These are phyloP conservation scores for Serrognathus titanus DNA, from an alignment of 2,888 invertebrate species.

Conservation along the genomic window DNA sequence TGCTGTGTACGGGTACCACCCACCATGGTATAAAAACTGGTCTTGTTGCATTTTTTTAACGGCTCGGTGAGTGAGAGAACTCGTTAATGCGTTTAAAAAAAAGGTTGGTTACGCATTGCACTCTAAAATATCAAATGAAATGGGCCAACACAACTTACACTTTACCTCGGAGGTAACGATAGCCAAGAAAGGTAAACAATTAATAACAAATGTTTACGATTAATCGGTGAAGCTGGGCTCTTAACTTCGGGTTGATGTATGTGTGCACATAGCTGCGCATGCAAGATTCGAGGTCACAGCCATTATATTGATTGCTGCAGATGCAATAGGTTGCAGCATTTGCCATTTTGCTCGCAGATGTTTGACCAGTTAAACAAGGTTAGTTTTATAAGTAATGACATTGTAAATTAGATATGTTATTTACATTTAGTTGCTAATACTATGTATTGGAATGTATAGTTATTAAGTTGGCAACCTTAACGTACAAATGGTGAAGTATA, in stretches of 20 bases:
- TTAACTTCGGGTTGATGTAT: neutral
- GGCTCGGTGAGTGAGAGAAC: constrained; percentile 1
- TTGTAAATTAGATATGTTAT: neutral
- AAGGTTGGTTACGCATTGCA: neutral
- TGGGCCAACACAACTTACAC: neutral
- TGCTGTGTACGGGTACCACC: constrained; percentile 21
- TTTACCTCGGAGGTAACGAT: neutral
- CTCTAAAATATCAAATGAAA: constrained; percentile 1
- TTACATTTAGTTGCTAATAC: neutral
- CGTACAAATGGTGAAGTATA: too few species aligned
- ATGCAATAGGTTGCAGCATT: constrained; percentile 29
- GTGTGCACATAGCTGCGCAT: constrained; percentile 12
- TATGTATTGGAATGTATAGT: too few species aligned
- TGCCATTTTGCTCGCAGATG: constrained; percentile 27
- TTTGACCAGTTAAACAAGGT: constrained; percentile 25
- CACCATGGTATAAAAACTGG: constrained; percentile 22
- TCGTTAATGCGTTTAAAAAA: constrained; percentile 4
- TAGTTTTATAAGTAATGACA: constrained; percentile 11
- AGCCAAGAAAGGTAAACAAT: neutral
- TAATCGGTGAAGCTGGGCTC: constrained; percentile 2
- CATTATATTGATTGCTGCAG: constrained; percentile 36
- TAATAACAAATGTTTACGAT: constrained; percentile 3
- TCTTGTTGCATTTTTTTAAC: constrained; percentile 17
- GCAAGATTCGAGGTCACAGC: constrained; percentile 30
- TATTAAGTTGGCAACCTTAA: too few species aligned